Base-by-base conservation (phyloP, 2,888 invertebrate genomes). In the Tetrapedia diversipes region DNA sequence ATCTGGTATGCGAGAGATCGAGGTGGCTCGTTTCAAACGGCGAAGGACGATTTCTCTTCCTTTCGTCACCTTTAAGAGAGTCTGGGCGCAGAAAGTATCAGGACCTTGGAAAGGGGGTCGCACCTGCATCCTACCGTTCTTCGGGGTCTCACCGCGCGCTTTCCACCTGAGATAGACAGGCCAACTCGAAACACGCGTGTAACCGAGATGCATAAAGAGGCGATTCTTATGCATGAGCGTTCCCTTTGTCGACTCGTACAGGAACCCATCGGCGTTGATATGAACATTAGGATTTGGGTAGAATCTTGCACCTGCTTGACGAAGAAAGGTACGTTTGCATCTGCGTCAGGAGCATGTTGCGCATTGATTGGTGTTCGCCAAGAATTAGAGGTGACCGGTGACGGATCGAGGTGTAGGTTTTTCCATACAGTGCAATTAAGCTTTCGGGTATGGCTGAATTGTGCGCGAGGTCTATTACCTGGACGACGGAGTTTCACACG, bases 101-200 rank as follows among this genome's bases (percentile, higher is more conserved):
- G 69, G 77, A 80, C 77, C 69, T 82, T 73, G 77, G 59, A 82
- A 89, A 88, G 80, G 86, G 86, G 88, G 87, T 88, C 88, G 86
- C 89, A 89, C 89, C 89, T 90, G 89, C 88, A 47, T 66, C 57
- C 59, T 66, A 61, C 56, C 76, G 61, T 69, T 75, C 69, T 71
- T 82, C 63, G 63, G 56, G 60, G 57, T 67, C 68, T 61, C n/a
- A n/a, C 56, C 37, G 63, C 53, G n/a, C 49, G 54, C 66, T 60
- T 72, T 61, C 39, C 57, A 59, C 57, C 56, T 56, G 43, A 37
- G 60, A 57, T 47, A 65, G 68, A n/a, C 2, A 72, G 68, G 32
- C 2, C 14, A 47, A 49, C 57, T 41, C n/a, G 24, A 37, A 39
- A 51, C 4, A 32, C n/a, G 19, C 10, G 27, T 24, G 7, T n/a